Evolutionary conservation across 2,888 invertebrate genomes (phyloP).

Genomic region (Dryocosmus kuriphilus): DNA sequence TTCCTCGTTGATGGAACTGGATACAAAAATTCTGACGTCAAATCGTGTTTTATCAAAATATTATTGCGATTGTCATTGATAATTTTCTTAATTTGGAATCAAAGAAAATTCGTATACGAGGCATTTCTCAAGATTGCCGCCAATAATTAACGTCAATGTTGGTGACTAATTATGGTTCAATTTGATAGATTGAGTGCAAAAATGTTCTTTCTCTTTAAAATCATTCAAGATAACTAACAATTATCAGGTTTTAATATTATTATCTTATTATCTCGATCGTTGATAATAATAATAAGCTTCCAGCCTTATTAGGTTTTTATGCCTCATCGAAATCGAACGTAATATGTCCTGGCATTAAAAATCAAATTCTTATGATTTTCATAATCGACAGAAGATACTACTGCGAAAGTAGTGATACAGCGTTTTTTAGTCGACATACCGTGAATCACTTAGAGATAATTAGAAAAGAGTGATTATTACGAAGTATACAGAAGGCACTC

Average conservation of each 20-base stretch:
- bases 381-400: conserved; percentile 11
- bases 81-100: conserved; percentile 12
- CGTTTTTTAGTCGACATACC: neutral
- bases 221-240: conserved; percentile 2
- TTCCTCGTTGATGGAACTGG: neutral
- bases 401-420: conserved; percentile 23
- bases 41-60: conserved; percentile 3
- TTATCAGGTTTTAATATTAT: conserved; percentile 54
- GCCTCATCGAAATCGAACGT: conserved; percentile 42
- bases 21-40: neutral
- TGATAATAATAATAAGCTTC: conserved; percentile 53
- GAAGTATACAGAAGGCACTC: conserved; percentile 30
- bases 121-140: conserved; percentile 7
- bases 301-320: conserved; percentile 59
- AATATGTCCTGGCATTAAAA: conserved; percentile 20
- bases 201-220: conserved; percentile 9
- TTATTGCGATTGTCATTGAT: conserved; percentile 9
- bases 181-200: conserved; percentile 25
- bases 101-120: neutral
- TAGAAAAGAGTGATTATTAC: conserved; percentile 23
- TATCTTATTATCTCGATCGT: conserved; percentile 52
- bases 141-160: neutral
- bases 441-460: conserved; percentile 25
- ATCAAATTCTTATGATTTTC: conserved; percentile 35
- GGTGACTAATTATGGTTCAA: neutral